Base-by-base conservation (phyloP, 2,888 invertebrate species). In the Punctoribates punctum region DNA sequence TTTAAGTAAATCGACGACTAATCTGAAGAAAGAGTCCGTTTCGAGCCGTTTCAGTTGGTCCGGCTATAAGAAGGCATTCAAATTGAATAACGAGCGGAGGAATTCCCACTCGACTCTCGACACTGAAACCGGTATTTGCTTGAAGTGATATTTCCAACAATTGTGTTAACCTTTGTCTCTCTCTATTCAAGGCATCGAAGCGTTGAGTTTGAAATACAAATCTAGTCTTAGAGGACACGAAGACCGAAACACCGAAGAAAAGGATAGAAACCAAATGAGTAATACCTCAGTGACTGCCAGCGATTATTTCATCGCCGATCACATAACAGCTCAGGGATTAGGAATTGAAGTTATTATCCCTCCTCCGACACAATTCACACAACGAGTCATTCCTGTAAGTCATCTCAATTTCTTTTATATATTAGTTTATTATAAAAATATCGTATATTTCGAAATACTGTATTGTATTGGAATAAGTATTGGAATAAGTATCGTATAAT, bases 131-230 rank as follows among this genome's bases (percentile, higher is more conserved):
- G 38, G 38, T 65, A 65, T 60, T 17, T 60, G 5, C 5, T 25
- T 65, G 4, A 5, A 65, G 11, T 29, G 2, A 38, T 65, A 17
- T 65, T 9, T 34, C 4, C n/a, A 15, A 29, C 4, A 65, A 27
- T n/a, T 65, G 25, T 29, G 27, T 38, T 11, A 17, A 25, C 2
- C 1, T 65, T 34, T 29, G 25, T 60, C 15, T 29, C 1, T 38
- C 42, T 42, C 11, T 42, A 42, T 65, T 38, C 9, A 51, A 65
- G 65, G 65, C 34, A 65, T 65, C 34, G 65, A 65, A 65, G 38
- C 38, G 34, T 65, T 65, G 38, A 65, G 65, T 38, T 65, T 65
- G 34, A 65, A 65, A 65, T 65, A 65, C 34, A 65, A 65, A 65
- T 65, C 65, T 38, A 65, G 65, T 38, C 65, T 65, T 34, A 29